Conservation (phyloP, 2,113 vertebrate species). For the Otocyon megalotis region DNA sequence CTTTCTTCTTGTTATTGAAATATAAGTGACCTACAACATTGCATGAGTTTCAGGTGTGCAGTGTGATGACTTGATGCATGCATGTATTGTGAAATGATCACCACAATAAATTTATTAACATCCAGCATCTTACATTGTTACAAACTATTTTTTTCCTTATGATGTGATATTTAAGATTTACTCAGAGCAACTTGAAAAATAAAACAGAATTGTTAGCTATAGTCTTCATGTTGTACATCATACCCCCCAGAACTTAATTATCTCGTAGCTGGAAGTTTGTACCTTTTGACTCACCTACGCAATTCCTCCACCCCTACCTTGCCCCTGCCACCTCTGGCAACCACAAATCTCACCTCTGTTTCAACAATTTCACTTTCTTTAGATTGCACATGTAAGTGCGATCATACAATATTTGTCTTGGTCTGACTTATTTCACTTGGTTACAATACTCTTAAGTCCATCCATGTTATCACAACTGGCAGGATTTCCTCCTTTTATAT, state of each 20-base stretch:
- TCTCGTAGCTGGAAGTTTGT: background rate
- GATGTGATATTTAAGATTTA: background rate
- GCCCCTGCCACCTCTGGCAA: background rate
- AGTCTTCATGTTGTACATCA: background rate
- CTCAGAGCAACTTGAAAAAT: background rate
- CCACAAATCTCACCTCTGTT: background rate
- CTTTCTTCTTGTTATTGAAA: background rate
- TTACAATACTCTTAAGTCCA: background rate
- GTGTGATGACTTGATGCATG: background rate
- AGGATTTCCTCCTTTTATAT: background rate
- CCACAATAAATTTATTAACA: background rate
- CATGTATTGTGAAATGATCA: background rate
- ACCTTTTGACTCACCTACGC: background rate
- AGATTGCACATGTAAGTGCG: background rate
- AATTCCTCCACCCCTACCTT: background rate
- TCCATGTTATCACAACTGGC: background rate
- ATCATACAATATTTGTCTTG: background rate
- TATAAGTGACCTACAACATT: background rate
- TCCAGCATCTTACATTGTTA: background rate
- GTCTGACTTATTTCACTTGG: background rate
- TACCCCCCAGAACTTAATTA: background rate
- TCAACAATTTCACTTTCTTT: background rate
- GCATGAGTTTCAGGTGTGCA: background rate
- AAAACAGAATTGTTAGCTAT: background rate
- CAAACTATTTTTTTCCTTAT: background rate